These are phyloP conservation scores for Hozukius guyotensis DNA, from an alignment of 2,797 vertebrate species.

Conservation along the genomic window DNA sequence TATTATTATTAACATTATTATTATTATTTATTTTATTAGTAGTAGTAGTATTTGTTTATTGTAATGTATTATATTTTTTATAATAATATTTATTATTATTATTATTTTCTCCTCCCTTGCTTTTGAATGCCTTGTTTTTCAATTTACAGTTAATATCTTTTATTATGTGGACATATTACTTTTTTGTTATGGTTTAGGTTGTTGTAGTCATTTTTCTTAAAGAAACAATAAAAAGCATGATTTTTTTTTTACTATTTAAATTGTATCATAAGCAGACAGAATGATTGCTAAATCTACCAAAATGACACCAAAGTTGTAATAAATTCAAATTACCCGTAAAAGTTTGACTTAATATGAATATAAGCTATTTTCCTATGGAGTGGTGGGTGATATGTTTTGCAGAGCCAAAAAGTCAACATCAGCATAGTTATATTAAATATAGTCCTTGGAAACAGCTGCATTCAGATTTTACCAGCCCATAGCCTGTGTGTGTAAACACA, in stretches of 20 bases:
- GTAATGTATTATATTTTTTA: no score
- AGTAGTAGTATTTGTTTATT: no score
- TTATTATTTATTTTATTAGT: no score
- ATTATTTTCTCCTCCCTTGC: no score
- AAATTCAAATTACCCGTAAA: neutral
- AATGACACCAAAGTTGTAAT: neutral
- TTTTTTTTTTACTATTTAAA: neutral
- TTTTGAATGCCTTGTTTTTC: no score
- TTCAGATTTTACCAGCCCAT: neutral
- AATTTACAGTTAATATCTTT: no score
- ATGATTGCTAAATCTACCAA: neutral
- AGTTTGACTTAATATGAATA: neutral
- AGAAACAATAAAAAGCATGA: no score
- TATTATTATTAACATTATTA: no score
- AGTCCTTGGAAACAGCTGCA: neutral
- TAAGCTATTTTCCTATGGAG: neutral
- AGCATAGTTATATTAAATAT: constrained; percentile 1
- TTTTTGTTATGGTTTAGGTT: no score
- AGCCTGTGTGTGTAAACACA: neutral
- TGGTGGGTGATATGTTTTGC: neutral
- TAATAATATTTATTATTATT: no score
- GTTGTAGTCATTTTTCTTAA: rapidly evolving
- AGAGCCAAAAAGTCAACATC: neutral
- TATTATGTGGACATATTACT: no score
- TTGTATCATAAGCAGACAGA: neutral